Evolutionary conservation across 2,888 invertebrate species (phyloP).

Genomic region (Physocephala rufipes): DNA sequence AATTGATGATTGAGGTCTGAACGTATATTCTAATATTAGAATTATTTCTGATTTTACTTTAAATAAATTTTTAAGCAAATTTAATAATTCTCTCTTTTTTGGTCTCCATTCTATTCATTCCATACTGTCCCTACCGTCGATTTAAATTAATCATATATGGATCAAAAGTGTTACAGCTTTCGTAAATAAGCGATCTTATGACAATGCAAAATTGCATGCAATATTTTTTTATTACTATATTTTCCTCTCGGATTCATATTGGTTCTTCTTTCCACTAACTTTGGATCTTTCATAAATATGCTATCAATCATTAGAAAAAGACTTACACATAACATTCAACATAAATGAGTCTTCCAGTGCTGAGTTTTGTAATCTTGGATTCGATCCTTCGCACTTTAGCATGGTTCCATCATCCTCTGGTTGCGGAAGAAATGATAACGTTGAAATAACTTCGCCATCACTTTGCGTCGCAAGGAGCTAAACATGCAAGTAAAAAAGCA

Average conservation of each 20-base stretch:
- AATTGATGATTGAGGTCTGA: no score
- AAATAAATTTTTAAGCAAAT: constrained; percentile 5
- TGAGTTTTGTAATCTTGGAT: constrained; percentile 79
- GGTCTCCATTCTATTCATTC: no score
- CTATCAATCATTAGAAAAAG: constrained; percentile 39
- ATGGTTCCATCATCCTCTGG: constrained; percentile 87
- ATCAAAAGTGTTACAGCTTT: no score
- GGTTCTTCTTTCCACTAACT: not conserved
- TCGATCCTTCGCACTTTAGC: constrained; percentile 86
- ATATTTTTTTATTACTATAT: not conserved
- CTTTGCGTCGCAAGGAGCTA: constrained; percentile 74
- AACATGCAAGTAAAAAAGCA: constrained; percentile 21
- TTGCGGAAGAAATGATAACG: constrained; percentile 80
- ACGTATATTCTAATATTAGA: no score
- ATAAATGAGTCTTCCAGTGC: constrained; percentile 83
- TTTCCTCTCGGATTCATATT: not conserved
- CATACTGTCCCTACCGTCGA: no score
- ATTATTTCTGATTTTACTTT: no score
- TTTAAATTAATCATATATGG: no score
- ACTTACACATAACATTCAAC: constrained; percentile 91
- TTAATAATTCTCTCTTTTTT: no score
- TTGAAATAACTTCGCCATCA: constrained; percentile 79
- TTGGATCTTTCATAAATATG: not conserved
- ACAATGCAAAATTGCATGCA: not conserved
- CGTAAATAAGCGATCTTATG: no score